Base-by-base conservation (phyloP, 2,797 vertebrate genomes). In the Buceros bicornis region DNA sequence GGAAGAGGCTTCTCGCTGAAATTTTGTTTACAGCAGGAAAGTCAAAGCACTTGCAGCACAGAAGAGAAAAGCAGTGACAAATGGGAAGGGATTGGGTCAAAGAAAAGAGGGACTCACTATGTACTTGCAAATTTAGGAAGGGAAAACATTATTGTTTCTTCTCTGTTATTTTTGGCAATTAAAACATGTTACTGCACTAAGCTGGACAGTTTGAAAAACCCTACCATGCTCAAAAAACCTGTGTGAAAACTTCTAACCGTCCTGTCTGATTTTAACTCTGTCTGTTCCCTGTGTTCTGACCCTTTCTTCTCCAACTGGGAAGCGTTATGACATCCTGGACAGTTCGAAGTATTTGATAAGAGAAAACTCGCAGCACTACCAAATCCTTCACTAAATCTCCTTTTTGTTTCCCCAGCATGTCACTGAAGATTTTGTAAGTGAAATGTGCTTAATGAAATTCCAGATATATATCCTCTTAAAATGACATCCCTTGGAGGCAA, bases 391-490 rank as follows among this genome's bases (percentile, higher is more conserved):
- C 86, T 96, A 95, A 95, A 82, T 69, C 95, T 93, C 54, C 37
- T 19, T 6, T 13, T 13, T 2, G 25, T 16, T 13, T 2, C 6
- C 42, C 6, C 29, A 57, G 35, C 35, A 62, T 19, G 81, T 89
- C 95, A 96, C 83, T 91, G 6, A 82, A 97, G 91, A 93, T 94
- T 97, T 86, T 11, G 0, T 76, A 95, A 96, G 45, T 80, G 94
- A 91, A 94, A 89, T 58, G 67, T 87, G 54, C 95, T 97, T 96
- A 97, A 95, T 82, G 61, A 93, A 96, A 92, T 87, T 96, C 72
- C 73, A 91, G 86, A 90, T 82, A 80, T 33, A 82, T 76, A 95
- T 94, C 94, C 95, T 95, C 95, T 96, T 97, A 94, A 90, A 93
- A 94, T 89, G 94, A 93, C 85, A 95, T 21, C 81, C 42, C 67